Base-by-base conservation (phyloP, 2,797 vertebrate species). In the Peromyscus melanophrys region DNA sequence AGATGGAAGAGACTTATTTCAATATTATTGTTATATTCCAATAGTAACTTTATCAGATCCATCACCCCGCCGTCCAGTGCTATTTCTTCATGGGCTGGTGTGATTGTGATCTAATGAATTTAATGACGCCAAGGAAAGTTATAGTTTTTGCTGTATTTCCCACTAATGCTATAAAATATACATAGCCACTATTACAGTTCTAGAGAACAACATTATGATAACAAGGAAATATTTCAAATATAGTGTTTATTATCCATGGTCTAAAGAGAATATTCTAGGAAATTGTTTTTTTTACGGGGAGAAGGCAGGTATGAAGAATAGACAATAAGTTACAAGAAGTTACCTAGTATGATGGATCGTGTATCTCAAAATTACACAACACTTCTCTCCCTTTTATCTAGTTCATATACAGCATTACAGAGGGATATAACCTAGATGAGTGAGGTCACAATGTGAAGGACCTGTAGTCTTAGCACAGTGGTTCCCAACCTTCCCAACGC, bases 41-140 rank as follows among this genome's bases (percentile, higher is more conserved):
- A 29, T 16, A 71, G 19, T 86, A 49, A 77, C 37, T 90, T 92
- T 55, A 43, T 82, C 73, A 27, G 3, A 81, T 71, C 57, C 11
- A 37, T 43, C 27, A 40, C 19, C 19, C 5, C 2, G 6, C 13
- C 23, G 12, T 9, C 25, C 19, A 1, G 12, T 25, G 6, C 1
- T 55, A 10, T 52, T n/a, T 57, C 6, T 37, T 61, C 34, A 43
- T 14, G 34, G 4, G 31, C 11, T 55, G 40, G 85, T 61, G 6
- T 34, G 37, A 78, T 80, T 61, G 4, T 34, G 34, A 75, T 75
- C 17, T 81, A 65, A 34, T 73, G 46, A 29, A 21, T 89, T 97
- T 81, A 96, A 52, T 37, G 69, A 93, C 55, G 10, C 13, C 55
- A 78, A 94, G 43, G 46, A 77, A 89, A 89, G 25, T 55, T 90